These are phyloP conservation scores for Hemistola chrysoprasaria DNA, from an alignment of 2,888 invertebrate genomes.

Conservation along the genomic window DNA sequence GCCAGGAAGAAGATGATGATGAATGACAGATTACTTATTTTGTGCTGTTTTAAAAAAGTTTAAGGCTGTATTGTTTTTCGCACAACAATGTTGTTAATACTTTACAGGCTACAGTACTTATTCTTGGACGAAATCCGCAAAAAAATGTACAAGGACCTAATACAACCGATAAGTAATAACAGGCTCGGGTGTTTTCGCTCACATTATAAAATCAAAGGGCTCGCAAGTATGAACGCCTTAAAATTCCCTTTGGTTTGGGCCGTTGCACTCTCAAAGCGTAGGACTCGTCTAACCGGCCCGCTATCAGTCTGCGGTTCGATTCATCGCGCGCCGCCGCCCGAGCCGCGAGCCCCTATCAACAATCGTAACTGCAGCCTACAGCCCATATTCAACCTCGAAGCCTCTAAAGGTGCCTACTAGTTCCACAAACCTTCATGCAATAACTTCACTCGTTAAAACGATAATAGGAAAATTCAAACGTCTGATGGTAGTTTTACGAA, in stretches of 20 bases:
- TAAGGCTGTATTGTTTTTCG: too few relatives aligned
- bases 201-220: conserved; percentile 61
- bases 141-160: neutral
- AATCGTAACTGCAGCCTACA: conserved; percentile 64
- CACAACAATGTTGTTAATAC: too few relatives aligned
- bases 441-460: conserved; percentile 12
- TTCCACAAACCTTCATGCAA: neutral
- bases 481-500: conserved; percentile 7
- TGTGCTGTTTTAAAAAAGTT: too few relatives aligned
- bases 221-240: conserved; percentile 71
- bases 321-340: conserved; percentile 62
- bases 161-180: conserved; percentile 5
- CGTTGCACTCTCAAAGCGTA: conserved; percentile 73
- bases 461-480: conserved; percentile 13
- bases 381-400: conserved; percentile 40
- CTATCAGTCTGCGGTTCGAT: conserved; percentile 76
- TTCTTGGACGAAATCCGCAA: too few relatives aligned
- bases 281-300: conserved; percentile 80
- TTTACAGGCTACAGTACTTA: too few relatives aligned
- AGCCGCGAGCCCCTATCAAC: conserved; percentile 56
- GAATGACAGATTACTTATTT: too few relatives aligned
- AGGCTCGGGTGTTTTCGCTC: conserved; percentile 22
- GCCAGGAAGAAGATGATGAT: too few relatives aligned
- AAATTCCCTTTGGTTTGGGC: conserved; percentile 79
- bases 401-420: conserved; percentile 4